Evolutionary conservation across 2,113 vertebrate genomes (phyloP).

Genomic region (Tonatia bakeri): DNA sequence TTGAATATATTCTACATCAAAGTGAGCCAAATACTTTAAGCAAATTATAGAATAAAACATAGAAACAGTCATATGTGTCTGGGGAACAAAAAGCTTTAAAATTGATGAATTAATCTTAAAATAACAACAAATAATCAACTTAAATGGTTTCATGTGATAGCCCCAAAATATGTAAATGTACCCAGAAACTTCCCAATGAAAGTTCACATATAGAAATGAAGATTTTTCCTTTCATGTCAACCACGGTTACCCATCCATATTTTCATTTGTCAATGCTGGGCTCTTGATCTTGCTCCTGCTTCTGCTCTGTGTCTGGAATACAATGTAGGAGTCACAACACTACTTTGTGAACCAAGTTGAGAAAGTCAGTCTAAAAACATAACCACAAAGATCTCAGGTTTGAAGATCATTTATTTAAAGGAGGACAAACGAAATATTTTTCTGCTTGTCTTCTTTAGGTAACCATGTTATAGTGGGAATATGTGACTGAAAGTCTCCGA

Average conservation of each 20-base stretch:
- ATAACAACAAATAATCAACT: constrained; percentile 5
- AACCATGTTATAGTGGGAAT: not conserved
- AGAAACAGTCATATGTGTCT: not conserved
- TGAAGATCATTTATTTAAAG: constrained; percentile 10
- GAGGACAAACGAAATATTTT: not conserved
- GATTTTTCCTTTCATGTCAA: not conserved
- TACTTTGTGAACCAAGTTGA: not conserved
- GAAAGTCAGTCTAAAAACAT: constrained; percentile 13
- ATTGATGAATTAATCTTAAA: not conserved
- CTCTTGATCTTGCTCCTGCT: not conserved
- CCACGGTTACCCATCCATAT: not conserved
- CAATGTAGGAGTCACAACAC: not conserved
- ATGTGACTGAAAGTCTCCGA: not conserved
- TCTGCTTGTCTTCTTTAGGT: not conserved
- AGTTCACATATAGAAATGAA: not conserved
- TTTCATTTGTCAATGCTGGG: not conserved
- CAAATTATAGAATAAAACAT: constrained; percentile 15
- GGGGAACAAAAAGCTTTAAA: not conserved
- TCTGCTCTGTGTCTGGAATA: not conserved
- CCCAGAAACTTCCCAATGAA: constrained; percentile 1
- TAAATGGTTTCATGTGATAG: not conserved
- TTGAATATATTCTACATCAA: constrained; percentile 31
- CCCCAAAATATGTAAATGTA: constrained; percentile 7
- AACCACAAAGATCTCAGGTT: not conserved
- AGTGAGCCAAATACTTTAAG: constrained; percentile 34